Evolutionary conservation across 2,113 vertebrate species (phyloP).

Genomic region (Naja naja): DNA sequence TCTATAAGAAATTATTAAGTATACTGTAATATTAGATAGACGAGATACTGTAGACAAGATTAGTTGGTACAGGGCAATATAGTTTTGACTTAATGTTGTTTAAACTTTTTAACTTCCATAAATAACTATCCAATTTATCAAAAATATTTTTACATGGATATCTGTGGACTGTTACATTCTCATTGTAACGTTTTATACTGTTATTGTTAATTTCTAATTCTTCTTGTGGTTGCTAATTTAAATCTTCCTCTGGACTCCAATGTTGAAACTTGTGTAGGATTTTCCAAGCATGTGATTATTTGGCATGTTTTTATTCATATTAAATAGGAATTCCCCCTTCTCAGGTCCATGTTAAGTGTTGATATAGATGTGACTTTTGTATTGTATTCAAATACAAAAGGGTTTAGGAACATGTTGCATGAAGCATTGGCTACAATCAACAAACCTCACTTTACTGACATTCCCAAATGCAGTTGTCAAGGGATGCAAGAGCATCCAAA

Average conservation of each 20-base stretch:
- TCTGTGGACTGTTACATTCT: not conserved
- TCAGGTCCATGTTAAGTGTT: not conserved
- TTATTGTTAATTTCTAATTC: not conserved
- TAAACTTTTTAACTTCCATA: constrained; percentile 30
- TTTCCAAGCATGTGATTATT: fast-evolving
- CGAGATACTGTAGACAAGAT: constrained; percentile 9
- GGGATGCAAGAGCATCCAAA: not conserved
- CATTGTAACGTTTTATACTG: not conserved
- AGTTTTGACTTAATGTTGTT: not conserved
- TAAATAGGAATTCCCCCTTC: not conserved
- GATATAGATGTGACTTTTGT: not conserved
- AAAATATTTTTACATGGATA: constrained; percentile 8
- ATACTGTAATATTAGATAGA: fast-evolving
- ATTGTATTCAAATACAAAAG: not conserved
- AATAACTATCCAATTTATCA: not conserved
- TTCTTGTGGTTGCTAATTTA: constrained; percentile 28
- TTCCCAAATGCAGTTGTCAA: not conserved
- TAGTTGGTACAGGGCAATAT: constrained; percentile 12
- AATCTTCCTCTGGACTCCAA: constrained; percentile 21
- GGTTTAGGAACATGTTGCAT: not conserved
- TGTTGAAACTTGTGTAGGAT: fast-evolving
- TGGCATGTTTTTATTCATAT: fast-evolving
- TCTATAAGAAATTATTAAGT: not conserved
- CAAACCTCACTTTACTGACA: not conserved
- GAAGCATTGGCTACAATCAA: not conserved